Base-by-base conservation (phyloP, 53 echinoderm and acorn worm species). In the Henricia sp. region DNA sequence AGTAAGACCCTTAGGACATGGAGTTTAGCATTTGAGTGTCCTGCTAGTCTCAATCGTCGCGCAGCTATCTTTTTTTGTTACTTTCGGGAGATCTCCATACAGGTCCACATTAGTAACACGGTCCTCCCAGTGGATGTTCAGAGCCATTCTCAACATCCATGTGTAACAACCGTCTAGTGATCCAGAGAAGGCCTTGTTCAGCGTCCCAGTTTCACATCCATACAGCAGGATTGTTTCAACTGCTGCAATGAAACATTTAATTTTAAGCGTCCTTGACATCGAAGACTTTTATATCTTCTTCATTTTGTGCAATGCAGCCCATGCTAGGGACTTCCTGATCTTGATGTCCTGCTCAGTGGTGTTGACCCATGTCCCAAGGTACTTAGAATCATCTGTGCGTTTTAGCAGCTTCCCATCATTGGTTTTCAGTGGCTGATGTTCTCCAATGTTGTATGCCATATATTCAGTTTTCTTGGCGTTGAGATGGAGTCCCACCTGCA, bases 321-420 rank as follows among this genome's bases (percentile, higher is more conserved):
- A 76, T 32, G 63, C 78, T 58, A 40, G 25, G 25, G 63, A 38
- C 39, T 78, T 78, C 16, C 78, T 21, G 13, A 19, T 5, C 24
- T 69, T 67, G 50, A 83, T 42, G 50, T 83, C 83, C 30, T 83
- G 42, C 27, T 66, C 67, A 25, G 68, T 83, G 66, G 29, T 67
- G 3, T 19, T 68, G 50, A 83, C 52, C 83, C 83, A 83, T 11
- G 83, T 32, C 13, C 83, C 83, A 6, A 83, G 68, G 20, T 67
- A 67, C 33, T 50, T 74, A 34, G 35, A 74, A 39, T 13, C 44
- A 13, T 9, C 44, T 9, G 13, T 9, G 6, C 6, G 13, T 44
- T 39, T 46, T n/a, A n/a, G 8, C 46, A 32, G 24, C 42, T 36
- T 24, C 6, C 23, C 20, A 17, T 23, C 17, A 39, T 29, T 46